phyloP scores from a whole-genome alignment of 2,113 vertebrate genomes.

The Microtus montanus region DNA sequence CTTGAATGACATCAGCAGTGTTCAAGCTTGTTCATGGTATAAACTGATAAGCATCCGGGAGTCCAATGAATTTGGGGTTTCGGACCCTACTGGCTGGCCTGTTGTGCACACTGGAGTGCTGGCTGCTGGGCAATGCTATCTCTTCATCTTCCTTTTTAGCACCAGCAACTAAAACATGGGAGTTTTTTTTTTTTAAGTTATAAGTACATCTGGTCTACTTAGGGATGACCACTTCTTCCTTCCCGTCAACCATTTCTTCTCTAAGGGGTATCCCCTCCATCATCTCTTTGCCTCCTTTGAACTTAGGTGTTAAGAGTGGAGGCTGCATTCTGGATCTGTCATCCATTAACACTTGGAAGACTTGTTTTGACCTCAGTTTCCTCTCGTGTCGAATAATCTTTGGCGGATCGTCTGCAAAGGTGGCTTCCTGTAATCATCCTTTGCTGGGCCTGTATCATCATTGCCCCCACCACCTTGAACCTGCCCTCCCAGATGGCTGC shows the following conservation, averaged over 20 bases:
- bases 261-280: neutral
- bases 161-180: neutral
- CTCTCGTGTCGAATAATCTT: neutral
- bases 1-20: neutral
- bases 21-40: neutral
- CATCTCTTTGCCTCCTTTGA: neutral
- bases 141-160: neutral
- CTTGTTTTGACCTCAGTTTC: neutral
- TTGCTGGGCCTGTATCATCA: neutral
- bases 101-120: neutral
- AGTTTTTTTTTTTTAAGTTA: neutral
- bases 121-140: neutral
- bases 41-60: neutral
- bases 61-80: neutral
- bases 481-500: neutral
- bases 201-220: neutral
- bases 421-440: too few species aligned
- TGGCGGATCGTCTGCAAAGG: neutral
- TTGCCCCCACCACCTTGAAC: neutral
- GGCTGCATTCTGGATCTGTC: neutral
- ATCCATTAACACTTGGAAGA: neutral
- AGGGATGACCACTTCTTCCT: neutral
- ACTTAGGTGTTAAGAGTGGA: neutral
- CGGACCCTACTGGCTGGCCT: neutral
- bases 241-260: neutral